Base-by-base conservation (phyloP, 2,113 vertebrate species). In the Barbus barbus region DNA sequence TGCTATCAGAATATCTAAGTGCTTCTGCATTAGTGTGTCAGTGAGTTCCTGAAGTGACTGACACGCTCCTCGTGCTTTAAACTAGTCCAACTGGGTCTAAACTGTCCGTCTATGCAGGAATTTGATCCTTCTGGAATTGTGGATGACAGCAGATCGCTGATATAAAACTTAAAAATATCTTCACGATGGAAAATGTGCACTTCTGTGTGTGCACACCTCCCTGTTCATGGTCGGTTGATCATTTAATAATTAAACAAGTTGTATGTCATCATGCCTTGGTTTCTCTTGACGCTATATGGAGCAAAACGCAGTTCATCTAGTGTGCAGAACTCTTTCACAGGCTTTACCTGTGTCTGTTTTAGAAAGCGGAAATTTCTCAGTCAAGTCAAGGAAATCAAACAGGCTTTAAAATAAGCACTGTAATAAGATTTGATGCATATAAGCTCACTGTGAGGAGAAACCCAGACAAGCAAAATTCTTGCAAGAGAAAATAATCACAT, bases 1-100 rank as follows among this genome's bases (percentile, higher is more conserved):
- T 41, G 56, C 9, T 41, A 63, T 79, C 77, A 46, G 53, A 56
- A 41, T 36, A 63, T 79, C 24, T 80, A 51, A 80, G 78, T 80
- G 60, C 41, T 80, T 9, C 58, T 67, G 60, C 28, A 48, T 80
- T 48, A 67, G 60, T 33, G 24, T 80, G 16, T 11, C 12, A 14
- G 76, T 26, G 36, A 53, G 33, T 60, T 33, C 36, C 41, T 44
- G 9, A 18, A 18, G 11, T 18, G 11, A 38, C 60, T 31, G 24
- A 22, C 61, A 80, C 14, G 12, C 60, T 46, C 13, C 24, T 65
- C 38, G n/a, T 5, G n/a, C 60, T 41, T 65, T 26, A 80, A 48
- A 65, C 58, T 20, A 44, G 60, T 31, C 8, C 16, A 63, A 80
- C 78, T 28, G 38, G 60, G 60, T 80, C 58, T 48, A 65, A 65